Evolutionary conservation across 2,113 vertebrate species (phyloP), one percentile per base, ranked within the genome.

Genomic region (Heterotis niloticus): DNA sequence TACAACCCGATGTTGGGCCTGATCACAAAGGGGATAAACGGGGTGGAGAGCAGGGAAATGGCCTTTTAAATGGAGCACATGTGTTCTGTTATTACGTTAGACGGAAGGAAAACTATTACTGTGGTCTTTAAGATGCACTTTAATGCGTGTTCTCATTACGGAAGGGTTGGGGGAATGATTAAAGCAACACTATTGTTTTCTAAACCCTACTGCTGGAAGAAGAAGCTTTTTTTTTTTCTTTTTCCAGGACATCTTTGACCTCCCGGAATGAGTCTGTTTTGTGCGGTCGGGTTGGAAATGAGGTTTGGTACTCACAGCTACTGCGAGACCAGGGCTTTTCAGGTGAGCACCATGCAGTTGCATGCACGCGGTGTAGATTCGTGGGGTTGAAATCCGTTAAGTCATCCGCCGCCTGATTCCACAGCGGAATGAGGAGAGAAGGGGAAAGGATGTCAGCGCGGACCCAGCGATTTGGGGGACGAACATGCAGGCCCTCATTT

Each of bases 1-100:
- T 86, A 75, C 74, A 80, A 77, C 70, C 80, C 70, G 28, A 80
- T 84, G 77, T 67, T 78, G 66, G 65, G 68, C 64, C 64, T 56
- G 26, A 64, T 23, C 68, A 44, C 68, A 60, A 16, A 64, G 71
- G 70, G 76, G 64, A 64, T 67, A 69, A 76, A 82, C 73, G 67
- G 84, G 74, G 79, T 78, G 62, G 75, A 78, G 52, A 56, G 68
- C 51, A 79, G 65, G 59, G 54, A 72, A 75, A 81, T 76, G 56
- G 78, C 81, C 64, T 65, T 80, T 81, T 78, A 79, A 82, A 77
- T 17, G 4, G 26, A 79, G 69, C 64, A 71, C 66, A 76, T 79
- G 34, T 74, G 71, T 77, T 77, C 24, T 81, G 70, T 70, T 75
- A 72, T 79, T 79, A 70, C 28, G 44, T 80, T 73, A 77, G 72